Evolutionary conservation across 2,113 vertebrate species (phyloP).

Genomic region (Mirounga angustirostris): DNA sequence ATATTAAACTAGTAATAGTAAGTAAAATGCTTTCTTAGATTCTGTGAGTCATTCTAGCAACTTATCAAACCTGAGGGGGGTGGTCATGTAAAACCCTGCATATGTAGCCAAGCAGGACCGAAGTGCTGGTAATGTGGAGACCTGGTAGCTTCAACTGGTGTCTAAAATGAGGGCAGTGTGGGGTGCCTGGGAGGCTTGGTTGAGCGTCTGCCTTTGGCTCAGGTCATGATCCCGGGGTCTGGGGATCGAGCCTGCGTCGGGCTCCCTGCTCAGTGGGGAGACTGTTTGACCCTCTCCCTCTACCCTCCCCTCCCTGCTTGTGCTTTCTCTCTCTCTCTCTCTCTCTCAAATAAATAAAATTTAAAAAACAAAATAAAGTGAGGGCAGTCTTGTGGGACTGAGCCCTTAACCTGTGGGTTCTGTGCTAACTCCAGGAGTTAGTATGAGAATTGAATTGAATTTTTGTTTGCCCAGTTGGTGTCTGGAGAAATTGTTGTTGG

Average conservation of each 20-base stretch:
- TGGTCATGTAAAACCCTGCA: background rate
- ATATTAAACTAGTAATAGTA: background rate
- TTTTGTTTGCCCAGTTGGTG: background rate
- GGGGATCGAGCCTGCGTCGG: background rate
- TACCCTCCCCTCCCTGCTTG: background rate
- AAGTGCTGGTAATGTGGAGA: background rate
- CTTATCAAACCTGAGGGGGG: background rate
- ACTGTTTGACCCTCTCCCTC: background rate
- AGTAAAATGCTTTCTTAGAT: background rate
- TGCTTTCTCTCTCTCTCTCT: background rate
- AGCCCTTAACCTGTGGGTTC: background rate
- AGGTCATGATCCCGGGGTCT: background rate
- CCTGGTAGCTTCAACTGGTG: background rate
- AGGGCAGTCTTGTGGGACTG: background rate
- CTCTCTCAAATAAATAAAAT: background rate
- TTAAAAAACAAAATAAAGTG: background rate
- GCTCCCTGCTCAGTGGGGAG: background rate
- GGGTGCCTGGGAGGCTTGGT: background rate
- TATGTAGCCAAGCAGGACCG: background rate
- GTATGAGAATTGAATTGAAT: background rate
- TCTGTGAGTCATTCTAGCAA: slow-evolving; percentile 44
- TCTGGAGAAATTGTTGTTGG: background rate
- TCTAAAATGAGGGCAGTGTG: background rate
- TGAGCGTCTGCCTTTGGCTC: background rate
- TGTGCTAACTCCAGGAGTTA: slow-evolving; percentile 1